Evolutionary conservation across 2,113 vertebrate genomes (phyloP).

Genomic region (Anhinga rufa): DNA sequence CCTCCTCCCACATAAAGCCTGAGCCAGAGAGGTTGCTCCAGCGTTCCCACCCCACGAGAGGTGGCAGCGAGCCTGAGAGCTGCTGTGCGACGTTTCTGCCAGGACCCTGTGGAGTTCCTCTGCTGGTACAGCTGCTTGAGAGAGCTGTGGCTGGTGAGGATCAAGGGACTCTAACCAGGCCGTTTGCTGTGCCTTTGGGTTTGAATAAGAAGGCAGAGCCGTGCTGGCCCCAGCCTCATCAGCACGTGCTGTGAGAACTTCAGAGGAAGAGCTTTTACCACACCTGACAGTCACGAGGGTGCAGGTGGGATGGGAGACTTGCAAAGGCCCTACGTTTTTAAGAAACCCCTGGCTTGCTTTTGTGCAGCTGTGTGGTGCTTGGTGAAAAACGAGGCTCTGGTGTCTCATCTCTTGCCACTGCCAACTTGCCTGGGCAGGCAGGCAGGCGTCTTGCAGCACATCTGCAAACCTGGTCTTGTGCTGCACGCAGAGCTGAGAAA

Average conservation of each 20-base stretch:
- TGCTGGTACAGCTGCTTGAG: not conserved
- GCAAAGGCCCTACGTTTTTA: not conserved
- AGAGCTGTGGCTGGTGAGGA: not conserved
- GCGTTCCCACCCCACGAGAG: not conserved
- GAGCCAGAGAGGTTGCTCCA: not conserved
- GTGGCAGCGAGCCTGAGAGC: not conserved
- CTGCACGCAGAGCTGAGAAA: not conserved
- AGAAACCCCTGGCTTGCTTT: not conserved
- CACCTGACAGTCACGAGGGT: not conserved
- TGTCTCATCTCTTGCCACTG: not conserved
- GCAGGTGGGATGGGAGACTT: not conserved
- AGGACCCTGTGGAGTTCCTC: not conserved
- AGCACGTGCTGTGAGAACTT: not conserved
- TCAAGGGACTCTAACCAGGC: no score
- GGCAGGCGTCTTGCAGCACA: not conserved
- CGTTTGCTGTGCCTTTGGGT: not conserved
- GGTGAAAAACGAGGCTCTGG: not conserved
- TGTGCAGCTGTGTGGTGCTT: fast-evolving
- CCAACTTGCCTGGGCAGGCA: not conserved
- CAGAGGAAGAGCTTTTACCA: not conserved
- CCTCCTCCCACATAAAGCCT: not conserved
- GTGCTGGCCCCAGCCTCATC: not conserved
- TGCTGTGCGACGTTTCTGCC: not conserved
- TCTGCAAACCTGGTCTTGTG: not conserved
- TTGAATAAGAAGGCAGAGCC: not conserved